Conservation (phyloP, 2,113 vertebrate genomes). For the Eulemur macaco region DNA sequence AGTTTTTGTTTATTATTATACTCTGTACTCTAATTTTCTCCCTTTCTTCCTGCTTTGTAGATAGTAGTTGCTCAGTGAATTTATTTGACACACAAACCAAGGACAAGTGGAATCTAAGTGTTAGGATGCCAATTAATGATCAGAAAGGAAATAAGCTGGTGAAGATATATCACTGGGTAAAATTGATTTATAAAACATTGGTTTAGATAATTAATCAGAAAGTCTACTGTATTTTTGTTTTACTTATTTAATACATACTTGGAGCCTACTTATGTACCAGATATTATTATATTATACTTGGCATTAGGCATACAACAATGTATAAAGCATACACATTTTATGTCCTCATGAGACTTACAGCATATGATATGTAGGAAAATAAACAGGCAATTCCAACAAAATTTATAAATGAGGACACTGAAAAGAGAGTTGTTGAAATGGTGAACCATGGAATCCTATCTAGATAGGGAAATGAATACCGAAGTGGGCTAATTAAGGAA, state of each 20-base stretch:
- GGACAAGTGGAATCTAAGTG: not conserved
- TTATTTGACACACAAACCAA: conserved; percentile 16
- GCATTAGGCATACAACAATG: not conserved
- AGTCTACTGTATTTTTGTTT: not conserved
- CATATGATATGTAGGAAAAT: not conserved
- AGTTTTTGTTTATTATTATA: conserved; percentile 5
- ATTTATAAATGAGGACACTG: conserved; percentile 19
- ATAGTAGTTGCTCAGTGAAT: not conserved
- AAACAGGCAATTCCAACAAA: not conserved
- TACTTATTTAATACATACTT: not conserved
- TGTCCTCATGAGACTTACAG: not conserved
- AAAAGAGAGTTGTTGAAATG: conserved; percentile 7
- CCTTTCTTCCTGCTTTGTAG: not conserved
- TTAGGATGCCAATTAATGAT: not conserved
- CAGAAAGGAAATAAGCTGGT: not conserved
- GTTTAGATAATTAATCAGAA: not conserved
- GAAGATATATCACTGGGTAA: not conserved
- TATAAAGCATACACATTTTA: conserved; percentile 29
- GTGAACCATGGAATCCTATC: not conserved
- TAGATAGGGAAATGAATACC: not conserved
- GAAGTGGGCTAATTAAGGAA: not conserved
- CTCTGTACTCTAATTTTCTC: not conserved
- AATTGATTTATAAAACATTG: not conserved
- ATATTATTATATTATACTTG: not conserved
- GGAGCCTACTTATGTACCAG: not conserved